A percentile compares a stretch with the other conserved stretches of the same genome.
Conservation (phyloP, 2,888 invertebrate species). For the Eupithecia inturbata region DNA sequence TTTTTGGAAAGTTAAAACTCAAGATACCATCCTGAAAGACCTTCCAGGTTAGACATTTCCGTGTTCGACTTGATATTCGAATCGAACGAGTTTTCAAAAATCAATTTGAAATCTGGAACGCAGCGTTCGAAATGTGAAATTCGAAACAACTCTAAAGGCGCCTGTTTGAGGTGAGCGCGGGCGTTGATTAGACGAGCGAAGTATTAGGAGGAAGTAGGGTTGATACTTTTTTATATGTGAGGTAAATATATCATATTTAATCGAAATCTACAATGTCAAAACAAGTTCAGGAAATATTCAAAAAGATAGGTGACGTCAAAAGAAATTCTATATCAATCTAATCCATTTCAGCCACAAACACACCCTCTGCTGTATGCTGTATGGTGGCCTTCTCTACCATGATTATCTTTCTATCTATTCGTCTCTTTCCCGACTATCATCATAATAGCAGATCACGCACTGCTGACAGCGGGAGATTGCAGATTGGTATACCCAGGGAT, state of each 20-base stretch:
- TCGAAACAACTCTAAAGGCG: constrained; percentile 41
- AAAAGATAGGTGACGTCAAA: not conserved
- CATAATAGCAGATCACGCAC: not conserved
- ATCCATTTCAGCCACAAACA: no score
- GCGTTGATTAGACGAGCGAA: constrained; percentile 61
- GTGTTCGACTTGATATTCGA: not conserved
- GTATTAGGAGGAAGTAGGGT: constrained; percentile 56
- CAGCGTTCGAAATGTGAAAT: constrained; percentile 54
- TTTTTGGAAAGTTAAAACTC: not conserved
- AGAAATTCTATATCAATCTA: not conserved
- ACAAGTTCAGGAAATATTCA: not conserved
- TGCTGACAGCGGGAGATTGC: not conserved
- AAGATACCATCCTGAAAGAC: not conserved
- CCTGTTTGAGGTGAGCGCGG: constrained; percentile 44
- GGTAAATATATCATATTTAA: not conserved
- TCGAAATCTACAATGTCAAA: not conserved
- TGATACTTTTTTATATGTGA: constrained; percentile 36
- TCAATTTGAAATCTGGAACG: constrained; percentile 45
- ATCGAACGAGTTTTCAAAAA: constrained; percentile 25
- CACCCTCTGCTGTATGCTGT: not conserved
- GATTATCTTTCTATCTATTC: no score
- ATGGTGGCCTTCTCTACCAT: no score
- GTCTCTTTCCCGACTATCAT: not conserved
- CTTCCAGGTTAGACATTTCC: not conserved
- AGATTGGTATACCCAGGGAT: not conserved